Percentiles rank a stretch among this genome's conserved stretches.
These are phyloP conservation scores for Pangasius larnaudii DNA, from an alignment of 2,797 vertebrate species.

Conservation along the genomic window DNA sequence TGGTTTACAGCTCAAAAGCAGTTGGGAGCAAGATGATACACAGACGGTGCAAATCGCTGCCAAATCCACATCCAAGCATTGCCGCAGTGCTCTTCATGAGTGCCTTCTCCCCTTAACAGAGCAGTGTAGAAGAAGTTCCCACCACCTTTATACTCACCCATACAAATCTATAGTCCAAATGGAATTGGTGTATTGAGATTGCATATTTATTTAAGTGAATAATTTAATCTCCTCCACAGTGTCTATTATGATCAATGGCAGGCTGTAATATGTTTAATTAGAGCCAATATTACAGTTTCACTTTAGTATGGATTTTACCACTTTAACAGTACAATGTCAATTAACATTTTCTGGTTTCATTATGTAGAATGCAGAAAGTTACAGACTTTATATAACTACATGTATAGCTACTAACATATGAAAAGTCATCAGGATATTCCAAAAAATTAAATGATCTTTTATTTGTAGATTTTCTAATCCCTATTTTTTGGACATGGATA, in stretches of 20 bases:
- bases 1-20: conserved; percentile 76
- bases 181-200: conserved; percentile 66
- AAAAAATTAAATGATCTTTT: background rate
- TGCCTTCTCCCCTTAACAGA: conserved; percentile 54
- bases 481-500: background rate
- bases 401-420: background rate
- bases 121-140: conserved; percentile 64
- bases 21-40: conserved; percentile 69
- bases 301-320: conserved; percentile 64
- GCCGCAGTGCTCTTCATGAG: conserved; percentile 72
- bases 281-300: conserved; percentile 59
- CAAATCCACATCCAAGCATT: conserved; percentile 76
- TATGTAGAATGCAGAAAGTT: background rate
- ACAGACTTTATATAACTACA: background rate
- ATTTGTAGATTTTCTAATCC: background rate
- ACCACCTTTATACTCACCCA: conserved; percentile 55
- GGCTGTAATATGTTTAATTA: conserved; percentile 60
- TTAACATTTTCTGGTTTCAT: background rate
- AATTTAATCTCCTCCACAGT: conserved; percentile 42
- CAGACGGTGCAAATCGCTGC: conserved; percentile 64
- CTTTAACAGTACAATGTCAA: conserved; percentile 28
- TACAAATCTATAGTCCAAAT: conserved; percentile 59
- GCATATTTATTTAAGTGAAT: conserved; percentile 42
- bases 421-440: background rate
- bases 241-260: conserved; percentile 53